phyloP scores from a whole-genome alignment of 2,797 vertebrate genomes.

The Menidia menidia region DNA sequence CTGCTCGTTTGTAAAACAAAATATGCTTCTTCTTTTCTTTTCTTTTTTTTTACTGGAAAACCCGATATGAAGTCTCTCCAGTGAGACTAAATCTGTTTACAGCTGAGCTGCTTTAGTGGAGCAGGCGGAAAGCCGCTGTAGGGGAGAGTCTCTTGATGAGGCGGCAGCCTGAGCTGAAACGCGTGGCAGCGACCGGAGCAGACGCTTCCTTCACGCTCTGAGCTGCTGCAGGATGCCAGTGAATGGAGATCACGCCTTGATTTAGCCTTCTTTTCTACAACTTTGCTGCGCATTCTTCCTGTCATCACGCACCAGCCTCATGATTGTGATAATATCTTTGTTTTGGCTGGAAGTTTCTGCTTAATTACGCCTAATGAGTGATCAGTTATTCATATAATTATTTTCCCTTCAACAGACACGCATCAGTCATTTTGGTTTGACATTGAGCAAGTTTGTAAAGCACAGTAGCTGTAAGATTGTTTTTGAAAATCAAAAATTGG shows the following conservation, averaged over 20 bases:
- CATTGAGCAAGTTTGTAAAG: constrained; percentile 64
- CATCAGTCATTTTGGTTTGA: constrained; percentile 67
- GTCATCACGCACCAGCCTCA: constrained; percentile 73
- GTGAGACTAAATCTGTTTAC: constrained; percentile 68
- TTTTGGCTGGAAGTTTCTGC: constrained; percentile 79
- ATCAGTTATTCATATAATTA: constrained; percentile 64
- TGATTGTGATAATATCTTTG: constrained; percentile 78
- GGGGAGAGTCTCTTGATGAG: constrained; percentile 67
- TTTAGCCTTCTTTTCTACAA: constrained; percentile 76
- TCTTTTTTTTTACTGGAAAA: constrained; percentile 15
- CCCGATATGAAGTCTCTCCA: constrained; percentile 60
- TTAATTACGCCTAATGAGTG: constrained; percentile 79
- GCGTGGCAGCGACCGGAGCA: constrained; percentile 61
- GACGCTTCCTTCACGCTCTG: constrained; percentile 62
- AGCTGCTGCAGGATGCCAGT: constrained; percentile 69
- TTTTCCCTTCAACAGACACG: constrained; percentile 67
- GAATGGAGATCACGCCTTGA: constrained; percentile 77
- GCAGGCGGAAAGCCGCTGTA: constrained; percentile 59
- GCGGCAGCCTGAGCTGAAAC: constrained; percentile 51
- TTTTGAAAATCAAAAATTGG: constrained; percentile 51
- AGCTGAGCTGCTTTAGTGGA: constrained; percentile 39
- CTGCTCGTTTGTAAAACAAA: constrained; percentile 63
- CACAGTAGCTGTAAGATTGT: constrained; percentile 66
- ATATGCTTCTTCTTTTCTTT: constrained; percentile 37
- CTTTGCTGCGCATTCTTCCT: constrained; percentile 73